phyloP scores from a whole-genome alignment of 2,113 vertebrate species.

The Ophthalmotilapia sp. region DNA sequence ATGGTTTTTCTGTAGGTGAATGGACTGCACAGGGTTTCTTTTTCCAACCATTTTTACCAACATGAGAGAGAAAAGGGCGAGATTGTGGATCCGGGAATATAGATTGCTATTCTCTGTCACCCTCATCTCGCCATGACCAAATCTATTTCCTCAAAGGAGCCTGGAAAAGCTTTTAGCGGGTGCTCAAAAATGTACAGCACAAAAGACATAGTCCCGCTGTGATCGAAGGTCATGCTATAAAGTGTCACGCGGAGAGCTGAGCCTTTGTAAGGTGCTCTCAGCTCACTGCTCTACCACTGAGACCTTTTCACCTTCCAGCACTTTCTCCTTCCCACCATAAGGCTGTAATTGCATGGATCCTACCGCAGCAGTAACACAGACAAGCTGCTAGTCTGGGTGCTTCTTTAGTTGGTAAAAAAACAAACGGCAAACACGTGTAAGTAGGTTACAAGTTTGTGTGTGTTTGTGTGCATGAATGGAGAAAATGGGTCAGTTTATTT shows the following conservation, averaged over 20 bases:
- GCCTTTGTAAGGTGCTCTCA: conserved; percentile 55
- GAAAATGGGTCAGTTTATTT: background rate
- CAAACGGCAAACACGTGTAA: background rate
- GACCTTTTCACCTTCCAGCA: conserved; percentile 36
- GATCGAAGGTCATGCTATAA: conserved; percentile 61
- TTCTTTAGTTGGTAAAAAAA: background rate
- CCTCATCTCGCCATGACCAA: conserved; percentile 57
- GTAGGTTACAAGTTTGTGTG: background rate
- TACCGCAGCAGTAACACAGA: background rate
- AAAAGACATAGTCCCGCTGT: conserved; percentile 53
- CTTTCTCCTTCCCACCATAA: background rate
- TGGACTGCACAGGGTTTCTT: background rate
- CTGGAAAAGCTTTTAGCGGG: conserved; percentile 60
- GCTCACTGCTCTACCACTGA: conserved; percentile 3
- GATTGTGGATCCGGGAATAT: conserved; percentile 39
- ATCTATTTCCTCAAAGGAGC: conserved; percentile 64
- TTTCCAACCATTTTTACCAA: background rate
- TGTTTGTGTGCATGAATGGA: background rate
- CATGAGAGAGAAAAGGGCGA: background rate
- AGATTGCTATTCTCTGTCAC: conserved; percentile 53
- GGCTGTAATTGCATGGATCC: background rate
- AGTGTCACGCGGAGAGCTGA: conserved; percentile 48
- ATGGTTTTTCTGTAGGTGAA: background rate
- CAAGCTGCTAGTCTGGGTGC: background rate
- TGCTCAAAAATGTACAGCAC: conserved; percentile 50